Evolutionary conservation across 2,113 vertebrate species (phyloP).

Genomic region (Rafetus swinhoei): DNA sequence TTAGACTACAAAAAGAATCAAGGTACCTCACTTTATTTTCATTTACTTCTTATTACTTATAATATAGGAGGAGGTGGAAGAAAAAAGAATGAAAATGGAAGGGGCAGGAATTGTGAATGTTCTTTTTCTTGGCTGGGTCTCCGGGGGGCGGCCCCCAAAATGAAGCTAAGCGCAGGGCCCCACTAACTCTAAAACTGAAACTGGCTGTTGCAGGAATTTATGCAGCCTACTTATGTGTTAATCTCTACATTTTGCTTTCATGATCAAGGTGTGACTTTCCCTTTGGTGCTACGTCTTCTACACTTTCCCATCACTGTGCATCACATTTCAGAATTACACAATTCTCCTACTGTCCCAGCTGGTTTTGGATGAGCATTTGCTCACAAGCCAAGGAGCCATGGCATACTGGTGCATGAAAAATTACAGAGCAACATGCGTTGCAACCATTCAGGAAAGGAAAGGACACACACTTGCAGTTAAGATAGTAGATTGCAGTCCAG

Average conservation of each 20-base stretch:
- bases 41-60: too few species aligned
- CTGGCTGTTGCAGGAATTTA: neutral
- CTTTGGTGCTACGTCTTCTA: neutral
- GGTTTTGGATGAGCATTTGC: fast-evolving
- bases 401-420: neutral
- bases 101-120: too few species aligned
- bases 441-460: neutral
- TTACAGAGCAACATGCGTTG: neutral
- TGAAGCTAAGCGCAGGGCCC: too few species aligned
- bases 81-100: too few species aligned
- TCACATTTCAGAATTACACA: neutral
- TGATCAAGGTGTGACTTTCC: fast-evolving
- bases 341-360: fast-evolving
- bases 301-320: neutral
- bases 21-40: too few species aligned
- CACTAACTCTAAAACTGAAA: too few species aligned
- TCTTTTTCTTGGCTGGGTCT: too few species aligned
- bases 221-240: neutral
- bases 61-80: too few species aligned
- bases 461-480: neutral
- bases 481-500: neutral
- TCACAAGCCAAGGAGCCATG: neutral
- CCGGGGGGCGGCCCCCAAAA: too few species aligned
- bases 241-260: neutral
- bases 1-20: too few species aligned